Evolutionary conservation across 2,888 invertebrate species (phyloP).

Genomic region (Acholoe squamosa): DNA sequence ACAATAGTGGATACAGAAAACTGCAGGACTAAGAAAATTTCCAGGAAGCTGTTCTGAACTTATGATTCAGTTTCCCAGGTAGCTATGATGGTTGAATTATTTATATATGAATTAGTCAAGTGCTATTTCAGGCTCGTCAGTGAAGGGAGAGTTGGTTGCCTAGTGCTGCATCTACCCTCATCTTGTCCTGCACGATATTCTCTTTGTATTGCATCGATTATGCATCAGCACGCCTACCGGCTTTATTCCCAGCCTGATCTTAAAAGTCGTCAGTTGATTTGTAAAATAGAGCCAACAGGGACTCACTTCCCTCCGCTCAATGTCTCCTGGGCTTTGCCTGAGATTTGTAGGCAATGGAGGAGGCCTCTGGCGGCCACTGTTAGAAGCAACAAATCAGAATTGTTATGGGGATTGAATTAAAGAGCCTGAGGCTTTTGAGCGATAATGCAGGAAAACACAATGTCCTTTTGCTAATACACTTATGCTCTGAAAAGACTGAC

Average conservation of each 20-base stretch:
- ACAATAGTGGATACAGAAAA: no score
- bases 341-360: not conserved
- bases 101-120: no score
- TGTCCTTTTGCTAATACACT: not conserved
- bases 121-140: no score
- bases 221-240: not conserved
- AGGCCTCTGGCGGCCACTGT: not conserved
- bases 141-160: no score
- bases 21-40: no score
- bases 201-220: slow-evolving; percentile 28
- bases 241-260: not conserved
- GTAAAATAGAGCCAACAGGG: not conserved
- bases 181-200: not conserved
- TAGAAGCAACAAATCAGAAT: not conserved
- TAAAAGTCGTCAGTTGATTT: slow-evolving; percentile 16
- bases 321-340: not conserved
- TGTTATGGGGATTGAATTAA: no score
- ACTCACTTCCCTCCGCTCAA: not conserved
- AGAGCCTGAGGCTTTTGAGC: not conserved
- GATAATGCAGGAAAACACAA: not conserved
- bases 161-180: not conserved
- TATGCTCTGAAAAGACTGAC: not conserved
- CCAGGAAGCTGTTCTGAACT: no score
- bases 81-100: no score
- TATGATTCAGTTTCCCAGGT: no score